Evolutionary conservation across 2,113 vertebrate genomes (phyloP), one percentile per base, ranked within the genome.

Genomic region (Carlito syrichta): DNA sequence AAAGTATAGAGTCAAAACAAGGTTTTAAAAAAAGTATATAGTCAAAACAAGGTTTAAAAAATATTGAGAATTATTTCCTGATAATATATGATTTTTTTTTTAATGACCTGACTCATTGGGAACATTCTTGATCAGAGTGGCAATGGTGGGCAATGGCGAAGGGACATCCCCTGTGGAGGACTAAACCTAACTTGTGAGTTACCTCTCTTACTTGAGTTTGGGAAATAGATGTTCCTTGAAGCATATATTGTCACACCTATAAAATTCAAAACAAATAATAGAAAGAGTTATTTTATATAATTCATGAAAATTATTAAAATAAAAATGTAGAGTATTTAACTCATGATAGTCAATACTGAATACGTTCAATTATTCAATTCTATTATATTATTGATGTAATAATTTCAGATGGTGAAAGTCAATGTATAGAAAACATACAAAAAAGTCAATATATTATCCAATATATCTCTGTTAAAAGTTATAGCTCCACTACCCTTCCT

Each of bases 61-160:
- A 23, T 74, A 76, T 84, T 81, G 45, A 23, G 50, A 9, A 78
- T 90, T n/a, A 58, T 74, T 88, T 97, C 16, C n/a, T 81, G 40
- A 43, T 63, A 74, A 52, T n/a, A 19, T 56, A 71, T 85, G 87
- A 93, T 92, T 86, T 95, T n/a, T n/a, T n/a, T n/a, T n/a, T n/a
- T n/a, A n/a, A n/a, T n/a, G n/a, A 6, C 22, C 95, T 89, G 54
- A 60, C 12, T 79, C 11, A 77, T 40, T 43, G 56, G 93, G 69
- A 88, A 85, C 3, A 19, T 84, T 92, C 35, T 22, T 90, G 62
- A 79, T 84, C 62, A 20, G 97, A 95, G 43, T 45, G 3, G 38
- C 17, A 12, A 69, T 43, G 40, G 38, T 40, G 48, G 45, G 16
- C 50, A 83, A 32, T 79, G 96, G 45, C 0, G 8, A 58, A 35